Conservation (phyloP, 2,888 invertebrate genomes). For the Stramonita haemastoma region DNA sequence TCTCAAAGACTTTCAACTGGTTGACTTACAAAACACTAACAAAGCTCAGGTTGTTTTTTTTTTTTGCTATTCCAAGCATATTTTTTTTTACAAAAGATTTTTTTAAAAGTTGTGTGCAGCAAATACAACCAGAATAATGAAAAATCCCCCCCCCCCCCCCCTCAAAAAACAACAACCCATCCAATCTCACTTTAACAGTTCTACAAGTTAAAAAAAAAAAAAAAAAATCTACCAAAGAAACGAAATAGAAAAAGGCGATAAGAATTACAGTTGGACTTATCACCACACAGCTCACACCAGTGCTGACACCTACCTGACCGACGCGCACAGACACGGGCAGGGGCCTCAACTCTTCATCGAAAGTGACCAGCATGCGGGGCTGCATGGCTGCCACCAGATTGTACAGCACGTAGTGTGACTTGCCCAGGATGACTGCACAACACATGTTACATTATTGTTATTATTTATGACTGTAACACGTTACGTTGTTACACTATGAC, state of each 20-base stretch:
- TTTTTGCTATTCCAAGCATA: not conserved
- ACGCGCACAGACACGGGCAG: conserved; percentile 91
- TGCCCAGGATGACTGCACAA: conserved; percentile 83
- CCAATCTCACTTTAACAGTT: too few relatives aligned
- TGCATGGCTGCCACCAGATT: conserved; percentile 98
- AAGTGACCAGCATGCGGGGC: conserved; percentile 98
- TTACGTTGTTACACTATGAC: not conserved
- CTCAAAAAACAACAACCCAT: too few relatives aligned
- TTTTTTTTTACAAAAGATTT: not conserved
- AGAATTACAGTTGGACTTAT: too few relatives aligned
- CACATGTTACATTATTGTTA: not conserved
- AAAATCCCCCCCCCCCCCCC: too few relatives aligned
- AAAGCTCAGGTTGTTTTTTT: not conserved
- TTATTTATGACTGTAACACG: not conserved
- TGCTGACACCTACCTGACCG: conserved; percentile 77
- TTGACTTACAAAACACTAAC: not conserved
- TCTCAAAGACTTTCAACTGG: too few relatives aligned
- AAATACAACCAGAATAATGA: too few relatives aligned
- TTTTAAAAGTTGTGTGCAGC: not conserved
- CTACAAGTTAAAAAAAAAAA: too few relatives aligned
- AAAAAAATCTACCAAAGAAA: too few relatives aligned
- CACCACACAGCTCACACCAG: too few relatives aligned
- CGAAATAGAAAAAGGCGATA: too few relatives aligned
- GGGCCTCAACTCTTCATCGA: conserved; percentile 96
- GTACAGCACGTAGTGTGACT: conserved; percentile 97